Base-by-base conservation (phyloP, 1,140 invertebrate genomes). In the fruit fly (Drosophila melanogaster) region DNA sequence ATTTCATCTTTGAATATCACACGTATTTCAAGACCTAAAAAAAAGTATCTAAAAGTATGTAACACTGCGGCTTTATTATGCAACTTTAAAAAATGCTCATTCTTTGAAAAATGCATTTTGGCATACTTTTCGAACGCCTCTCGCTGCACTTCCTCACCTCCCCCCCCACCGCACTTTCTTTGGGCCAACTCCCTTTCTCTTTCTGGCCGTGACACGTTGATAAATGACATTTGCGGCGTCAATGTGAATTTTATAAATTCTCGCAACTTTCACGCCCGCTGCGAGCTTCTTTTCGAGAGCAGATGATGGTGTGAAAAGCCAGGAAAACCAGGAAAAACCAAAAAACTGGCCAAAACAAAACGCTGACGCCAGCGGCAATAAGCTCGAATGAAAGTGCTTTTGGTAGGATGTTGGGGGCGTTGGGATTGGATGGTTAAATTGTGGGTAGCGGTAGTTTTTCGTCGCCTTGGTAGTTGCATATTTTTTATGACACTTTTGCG, bases 221-320 rank as follows among this genome's bases (percentile, higher is more conserved):
- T 87, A 87, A 87, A 87, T 87, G 84, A 87, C 84, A 87, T 89
- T 87, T 87, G 84, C 79, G 77, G 84, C 84, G 60, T 87, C 84
- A 87, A 87, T 87, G 84, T 84, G 84, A 84, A 87, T 89, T 87
- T 87, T 89, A 87, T 87, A 89, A 87, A 87, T 89, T 89, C 79
- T 83, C 79, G 69, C 86, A 87, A 89, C 79, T 89, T 86, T 87
- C 55, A 86, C 83, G 83, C 83, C 83, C 70, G 70, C 74, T 86
- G 83, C 55, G 60, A 57, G 50, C 41, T 43, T 14, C 61, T 61
- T 43, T 51, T 44, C 51, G 57, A 54, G 55, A 57, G 43, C 57
- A 54, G 57, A 62, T 11, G 15, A 3, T 15, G 26, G 26, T 4
- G 12, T 22, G n/a, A 0, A 11, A 3, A n/a, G 17, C 5, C 11